phyloP scores from a whole-genome alignment of 2,888 invertebrate species.

The Oxystoma pomonae region DNA sequence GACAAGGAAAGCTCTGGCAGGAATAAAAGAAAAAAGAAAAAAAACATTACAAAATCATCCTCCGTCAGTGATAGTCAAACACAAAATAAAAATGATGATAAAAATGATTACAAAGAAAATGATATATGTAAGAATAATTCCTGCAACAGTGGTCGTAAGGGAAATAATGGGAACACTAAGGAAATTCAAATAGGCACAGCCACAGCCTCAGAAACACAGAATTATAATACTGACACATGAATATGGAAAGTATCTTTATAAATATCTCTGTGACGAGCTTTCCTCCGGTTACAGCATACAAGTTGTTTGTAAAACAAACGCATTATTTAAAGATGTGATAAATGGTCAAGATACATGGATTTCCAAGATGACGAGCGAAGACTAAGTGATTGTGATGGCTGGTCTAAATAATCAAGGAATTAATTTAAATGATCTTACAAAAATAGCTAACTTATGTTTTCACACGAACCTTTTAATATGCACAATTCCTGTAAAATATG shows the following conservation, averaged over 20 bases:
- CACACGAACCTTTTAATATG: not conserved
- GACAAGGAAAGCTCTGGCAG: too few species aligned
- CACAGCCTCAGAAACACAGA: not conserved
- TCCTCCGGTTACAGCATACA: not conserved
- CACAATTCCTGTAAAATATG: not conserved
- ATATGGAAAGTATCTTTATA: not conserved
- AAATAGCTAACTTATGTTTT: not conserved
- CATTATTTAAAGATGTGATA: not conserved
- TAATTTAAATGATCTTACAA: not conserved
- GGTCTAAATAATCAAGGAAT: not conserved
- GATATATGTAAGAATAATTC: too few species aligned
- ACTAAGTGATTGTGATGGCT: not conserved
- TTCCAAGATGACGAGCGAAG: not conserved
- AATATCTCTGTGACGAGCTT: not conserved
- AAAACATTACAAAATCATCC: too few species aligned
- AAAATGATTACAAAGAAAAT: too few species aligned
- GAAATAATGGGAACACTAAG: too few species aligned
- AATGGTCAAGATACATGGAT: not conserved
- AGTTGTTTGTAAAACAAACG: not conserved
- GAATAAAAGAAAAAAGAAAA: too few species aligned
- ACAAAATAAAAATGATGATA: too few species aligned
- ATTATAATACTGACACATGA: not conserved
- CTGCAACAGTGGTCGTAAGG: too few species aligned
- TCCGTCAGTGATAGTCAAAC: too few species aligned
- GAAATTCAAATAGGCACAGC: too few species aligned